A percentile compares a stretch with the other conserved stretches of the same genome.
Evolutionary conservation across 2,113 vertebrate species (phyloP).

Genomic region (Spermophilus dauricus): DNA sequence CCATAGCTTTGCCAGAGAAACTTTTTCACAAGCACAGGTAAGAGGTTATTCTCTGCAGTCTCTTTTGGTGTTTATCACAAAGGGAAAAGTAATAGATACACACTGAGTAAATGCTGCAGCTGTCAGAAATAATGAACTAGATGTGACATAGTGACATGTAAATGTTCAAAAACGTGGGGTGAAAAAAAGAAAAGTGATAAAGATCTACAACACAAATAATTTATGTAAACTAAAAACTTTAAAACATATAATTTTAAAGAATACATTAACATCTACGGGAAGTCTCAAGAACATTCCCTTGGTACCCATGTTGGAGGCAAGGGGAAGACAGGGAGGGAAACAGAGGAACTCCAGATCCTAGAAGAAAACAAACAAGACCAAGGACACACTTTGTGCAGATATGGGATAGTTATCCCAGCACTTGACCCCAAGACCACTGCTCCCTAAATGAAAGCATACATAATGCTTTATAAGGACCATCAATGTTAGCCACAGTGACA

Average conservation of each 20-base stretch:
- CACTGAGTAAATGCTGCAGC: not conserved
- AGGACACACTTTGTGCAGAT: not conserved
- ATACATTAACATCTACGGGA: not conserved
- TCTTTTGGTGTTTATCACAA: not conserved
- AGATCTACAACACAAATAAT: not conserved
- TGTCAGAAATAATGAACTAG: not conserved
- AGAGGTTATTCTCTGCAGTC: not conserved
- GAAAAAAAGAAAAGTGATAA: not conserved
- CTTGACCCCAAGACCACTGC: not conserved
- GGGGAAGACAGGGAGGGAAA: not conserved
- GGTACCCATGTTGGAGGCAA: not conserved
- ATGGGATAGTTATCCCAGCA: not conserved
- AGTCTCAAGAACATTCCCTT: not conserved
- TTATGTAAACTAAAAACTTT: not conserved
- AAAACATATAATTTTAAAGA: constrained; percentile 31
- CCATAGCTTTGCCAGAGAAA: not conserved
- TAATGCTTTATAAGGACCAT: not conserved
- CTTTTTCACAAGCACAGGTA: not conserved
- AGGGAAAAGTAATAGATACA: not conserved
- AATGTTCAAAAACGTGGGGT: not conserved
- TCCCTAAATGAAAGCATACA: not conserved
- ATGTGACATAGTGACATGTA: not conserved
- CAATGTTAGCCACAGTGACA: not conserved
- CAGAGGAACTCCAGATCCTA: not conserved
- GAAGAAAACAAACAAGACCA: not conserved